These are phyloP conservation scores for Dendrolimus houi DNA, from an alignment of 2,888 invertebrate species.

Conservation along the genomic window DNA sequence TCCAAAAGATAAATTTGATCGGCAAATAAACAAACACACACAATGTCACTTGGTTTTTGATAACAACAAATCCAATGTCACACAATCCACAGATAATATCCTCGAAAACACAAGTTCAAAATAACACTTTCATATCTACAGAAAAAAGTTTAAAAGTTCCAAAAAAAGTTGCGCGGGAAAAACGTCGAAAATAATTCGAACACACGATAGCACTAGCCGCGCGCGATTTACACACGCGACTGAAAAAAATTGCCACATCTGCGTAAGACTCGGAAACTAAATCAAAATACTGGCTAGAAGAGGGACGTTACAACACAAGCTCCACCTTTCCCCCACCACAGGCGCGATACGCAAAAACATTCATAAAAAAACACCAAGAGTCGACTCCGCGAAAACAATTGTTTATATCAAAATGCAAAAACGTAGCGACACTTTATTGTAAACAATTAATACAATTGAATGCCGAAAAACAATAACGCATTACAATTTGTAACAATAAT, in stretches of 20 bases:
- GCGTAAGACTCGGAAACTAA: slow-evolving; percentile 75
- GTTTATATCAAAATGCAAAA: slow-evolving; percentile 59
- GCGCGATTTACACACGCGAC: slow-evolving; percentile 70
- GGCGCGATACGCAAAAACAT: slow-evolving; percentile 66
- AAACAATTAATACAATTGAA: slow-evolving; percentile 65
- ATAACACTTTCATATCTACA: slow-evolving; percentile 28
- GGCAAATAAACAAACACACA: slow-evolving; percentile 30
- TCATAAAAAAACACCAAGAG: slow-evolving; percentile 61
- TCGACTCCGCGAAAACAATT: slow-evolving; percentile 66
- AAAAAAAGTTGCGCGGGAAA: slow-evolving; percentile 45
- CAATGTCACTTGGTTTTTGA: slow-evolving; percentile 28
- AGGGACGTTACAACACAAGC: slow-evolving; percentile 69
- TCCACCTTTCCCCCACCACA: slow-evolving; percentile 70
- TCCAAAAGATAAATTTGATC: slow-evolving; percentile 44
- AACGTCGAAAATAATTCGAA: slow-evolving; percentile 27
- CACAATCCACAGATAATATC: slow-evolving; percentile 22
- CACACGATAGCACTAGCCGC: slow-evolving; percentile 51
- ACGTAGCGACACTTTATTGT: slow-evolving; percentile 26
- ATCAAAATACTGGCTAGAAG: slow-evolving; percentile 74
- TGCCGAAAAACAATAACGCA: slow-evolving; percentile 62
- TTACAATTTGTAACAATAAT: slow-evolving; percentile 57
- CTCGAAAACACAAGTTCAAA: slow-evolving; percentile 19
- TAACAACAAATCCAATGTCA: slow-evolving; percentile 43
- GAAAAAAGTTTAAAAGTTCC: slow-evolving; percentile 31
- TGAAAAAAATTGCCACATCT: slow-evolving; percentile 73